A percentile compares a stretch with the other conserved stretches of the same genome.
Conservation (phyloP, 2,888 invertebrate genomes). For the Xylocampa areola region DNA sequence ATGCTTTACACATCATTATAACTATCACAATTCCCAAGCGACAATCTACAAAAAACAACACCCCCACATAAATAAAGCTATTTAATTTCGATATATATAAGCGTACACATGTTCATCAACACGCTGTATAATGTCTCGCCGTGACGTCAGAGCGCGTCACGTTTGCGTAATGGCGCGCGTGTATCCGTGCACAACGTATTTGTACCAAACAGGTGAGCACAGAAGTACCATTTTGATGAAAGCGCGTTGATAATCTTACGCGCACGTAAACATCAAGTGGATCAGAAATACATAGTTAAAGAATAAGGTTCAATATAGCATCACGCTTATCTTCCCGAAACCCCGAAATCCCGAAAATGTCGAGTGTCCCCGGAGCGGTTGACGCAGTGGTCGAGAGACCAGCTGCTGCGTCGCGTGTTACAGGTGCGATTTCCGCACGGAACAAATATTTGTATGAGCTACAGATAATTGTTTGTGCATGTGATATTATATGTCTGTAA, state of each 20-base stretch:
- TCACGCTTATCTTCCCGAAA: no score
- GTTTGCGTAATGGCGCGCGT: conserved; percentile 75
- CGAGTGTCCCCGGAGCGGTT: no score
- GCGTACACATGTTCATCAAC: conserved; percentile 46
- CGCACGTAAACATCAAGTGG: no score
- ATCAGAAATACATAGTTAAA: no score
- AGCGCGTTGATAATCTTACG: background rate
- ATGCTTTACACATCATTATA: conserved; percentile 28
- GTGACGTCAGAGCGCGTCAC: conserved; percentile 82
- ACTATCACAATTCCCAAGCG: conserved; percentile 21
- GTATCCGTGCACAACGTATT: conserved; percentile 53
- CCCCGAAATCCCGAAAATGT: no score
- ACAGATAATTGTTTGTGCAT: no score
- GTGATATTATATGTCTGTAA: no score
- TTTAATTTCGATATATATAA: conserved; percentile 38
- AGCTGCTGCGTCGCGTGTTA: no score
- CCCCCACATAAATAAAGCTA: conserved; percentile 40
- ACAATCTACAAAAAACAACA: conserved; percentile 15
- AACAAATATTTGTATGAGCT: no score
- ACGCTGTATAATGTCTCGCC: conserved; percentile 48
- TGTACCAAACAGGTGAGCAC: conserved; percentile 19
- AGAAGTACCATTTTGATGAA: conserved; percentile 28
- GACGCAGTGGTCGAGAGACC: no score
- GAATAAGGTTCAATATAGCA: no score
- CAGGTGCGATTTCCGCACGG: no score